Conservation (phyloP, 53 echinoderm and acorn worm species). For the Echinometra lucunter region DNA sequence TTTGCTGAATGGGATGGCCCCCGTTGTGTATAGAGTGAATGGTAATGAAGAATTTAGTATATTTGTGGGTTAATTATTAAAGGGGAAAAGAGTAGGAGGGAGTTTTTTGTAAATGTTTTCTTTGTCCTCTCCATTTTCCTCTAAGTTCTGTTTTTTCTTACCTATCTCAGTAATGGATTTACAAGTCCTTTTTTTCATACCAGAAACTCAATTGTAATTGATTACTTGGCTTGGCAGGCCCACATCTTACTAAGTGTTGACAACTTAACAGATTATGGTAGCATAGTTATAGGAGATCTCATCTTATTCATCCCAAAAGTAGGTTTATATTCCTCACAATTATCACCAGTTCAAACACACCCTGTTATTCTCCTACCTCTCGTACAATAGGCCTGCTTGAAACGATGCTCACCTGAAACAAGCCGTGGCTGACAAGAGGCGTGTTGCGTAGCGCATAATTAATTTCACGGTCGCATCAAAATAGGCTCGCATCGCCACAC, state of each 20-base stretch:
- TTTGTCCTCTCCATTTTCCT: too few relatives aligned
- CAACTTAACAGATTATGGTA: neutral
- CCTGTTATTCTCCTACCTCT: neutral
- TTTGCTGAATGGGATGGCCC: too few relatives aligned
- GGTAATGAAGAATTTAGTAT: too few relatives aligned
- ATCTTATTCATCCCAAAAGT: neutral
- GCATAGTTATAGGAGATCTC: too few relatives aligned
- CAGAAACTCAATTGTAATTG: neutral
- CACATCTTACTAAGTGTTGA: neutral
- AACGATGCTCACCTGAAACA: neutral
- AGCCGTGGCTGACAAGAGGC: neutral
- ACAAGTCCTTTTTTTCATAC: neutral
- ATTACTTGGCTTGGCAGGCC: neutral
- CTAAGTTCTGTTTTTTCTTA: too few relatives aligned
- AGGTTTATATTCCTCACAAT: neutral
- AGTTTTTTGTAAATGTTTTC: too few relatives aligned
- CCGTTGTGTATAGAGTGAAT: too few relatives aligned
- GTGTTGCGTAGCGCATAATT: slow-evolving; percentile 47
- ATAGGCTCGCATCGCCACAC: slow-evolving; percentile 27
- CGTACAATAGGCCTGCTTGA: neutral
- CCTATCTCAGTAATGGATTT: neutral
- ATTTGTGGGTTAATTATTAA: too few relatives aligned
- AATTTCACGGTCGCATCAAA: slow-evolving; percentile 54
- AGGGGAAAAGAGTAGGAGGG: too few relatives aligned
- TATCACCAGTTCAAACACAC: neutral